These are phyloP conservation scores for Zaprionus taronus DNA, from an alignment of 1,140 invertebrate genomes.

Conservation along the genomic window DNA sequence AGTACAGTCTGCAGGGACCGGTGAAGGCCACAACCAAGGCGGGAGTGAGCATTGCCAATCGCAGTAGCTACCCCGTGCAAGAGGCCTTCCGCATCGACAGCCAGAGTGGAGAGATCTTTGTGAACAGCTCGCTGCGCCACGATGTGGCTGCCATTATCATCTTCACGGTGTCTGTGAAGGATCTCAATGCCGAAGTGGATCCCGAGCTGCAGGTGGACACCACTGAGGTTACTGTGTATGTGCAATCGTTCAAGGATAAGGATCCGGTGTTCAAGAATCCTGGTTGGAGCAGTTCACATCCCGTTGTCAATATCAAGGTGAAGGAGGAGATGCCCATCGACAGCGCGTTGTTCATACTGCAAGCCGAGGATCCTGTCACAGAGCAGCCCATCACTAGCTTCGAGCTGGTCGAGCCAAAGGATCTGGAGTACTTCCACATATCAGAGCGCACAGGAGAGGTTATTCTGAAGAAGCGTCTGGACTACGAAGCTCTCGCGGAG, in stretches of 20 bases:
- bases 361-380: slow-evolving; percentile 90
- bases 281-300: slow-evolving; percentile 89
- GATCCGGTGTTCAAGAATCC: slow-evolving; percentile 91
- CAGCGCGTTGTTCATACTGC: slow-evolving; percentile 89
- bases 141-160: slow-evolving; percentile 92
- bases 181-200: slow-evolving; percentile 89
- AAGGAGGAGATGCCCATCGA: slow-evolving; percentile 92
- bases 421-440: slow-evolving; percentile 85
- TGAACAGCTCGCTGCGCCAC: slow-evolving; percentile 90
- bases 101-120: slow-evolving; percentile 88
- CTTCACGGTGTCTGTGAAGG: slow-evolving; percentile 90
- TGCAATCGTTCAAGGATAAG: slow-evolving; percentile 91
- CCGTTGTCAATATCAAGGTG: slow-evolving; percentile 88
- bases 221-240: slow-evolving; percentile 91
- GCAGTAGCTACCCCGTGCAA: slow-evolving; percentile 88
- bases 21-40: slow-evolving; percentile 91
- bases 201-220: slow-evolving; percentile 88
- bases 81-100: slow-evolving; percentile 90
- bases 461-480: slow-evolving; percentile 89
- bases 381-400: slow-evolving; percentile 88
- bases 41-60: slow-evolving; percentile 88
- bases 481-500: slow-evolving; percentile 88
- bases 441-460: slow-evolving; percentile 89
- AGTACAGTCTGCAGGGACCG: slow-evolving; percentile 89
- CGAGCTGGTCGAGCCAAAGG: slow-evolving; percentile 84